Conservation (phyloP, 2,888 invertebrate genomes). For the Eristalis arbustorum region DNA sequence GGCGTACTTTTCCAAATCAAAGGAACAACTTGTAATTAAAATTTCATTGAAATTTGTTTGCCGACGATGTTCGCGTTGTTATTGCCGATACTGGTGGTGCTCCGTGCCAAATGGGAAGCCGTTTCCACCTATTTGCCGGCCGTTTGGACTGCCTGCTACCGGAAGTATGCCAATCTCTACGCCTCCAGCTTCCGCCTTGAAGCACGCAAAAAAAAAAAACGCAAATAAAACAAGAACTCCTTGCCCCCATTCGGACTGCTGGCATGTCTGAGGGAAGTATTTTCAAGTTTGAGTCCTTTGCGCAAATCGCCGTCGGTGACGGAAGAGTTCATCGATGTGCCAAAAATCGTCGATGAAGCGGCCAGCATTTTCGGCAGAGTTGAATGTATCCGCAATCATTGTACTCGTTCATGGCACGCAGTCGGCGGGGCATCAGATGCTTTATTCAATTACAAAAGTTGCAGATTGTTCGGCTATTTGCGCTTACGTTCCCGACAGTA, state of each 20-base stretch:
- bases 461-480: neutral
- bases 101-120: neutral
- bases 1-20: conserved; percentile 59
- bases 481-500: neutral
- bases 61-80: conserved; percentile 11
- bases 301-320: neutral
- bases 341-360: neutral
- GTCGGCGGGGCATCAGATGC: neutral
- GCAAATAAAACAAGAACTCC: neutral
- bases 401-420: neutral
- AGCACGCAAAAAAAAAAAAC: neutral
- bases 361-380: neutral
- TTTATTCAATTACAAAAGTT: neutral
- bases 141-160: neutral
- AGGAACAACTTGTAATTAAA: conserved; percentile 65
- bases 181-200: neutral
- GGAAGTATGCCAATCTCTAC: neutral
- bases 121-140: neutral
- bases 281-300: neutral
- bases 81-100: neutral
- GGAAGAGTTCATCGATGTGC: neutral
- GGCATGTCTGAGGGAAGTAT: neutral
- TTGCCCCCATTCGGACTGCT: neutral
- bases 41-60: conserved; percentile 60
- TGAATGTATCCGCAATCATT: neutral